phyloP scores from a whole-genome alignment of 2,888 invertebrate genomes.

The Drosophila colorata region DNA sequence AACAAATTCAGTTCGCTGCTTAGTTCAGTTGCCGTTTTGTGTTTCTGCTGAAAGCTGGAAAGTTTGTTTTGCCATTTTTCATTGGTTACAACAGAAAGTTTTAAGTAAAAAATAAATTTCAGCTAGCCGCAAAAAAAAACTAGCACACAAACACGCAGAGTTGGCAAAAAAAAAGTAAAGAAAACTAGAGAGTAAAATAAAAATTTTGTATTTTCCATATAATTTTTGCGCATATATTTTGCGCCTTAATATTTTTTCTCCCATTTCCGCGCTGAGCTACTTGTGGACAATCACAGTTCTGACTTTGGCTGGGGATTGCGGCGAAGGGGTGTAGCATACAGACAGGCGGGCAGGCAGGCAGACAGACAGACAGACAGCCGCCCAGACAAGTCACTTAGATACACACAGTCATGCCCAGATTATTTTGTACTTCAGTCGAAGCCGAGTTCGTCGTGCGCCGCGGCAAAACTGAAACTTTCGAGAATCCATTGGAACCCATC shows the following conservation, averaged over 20 bases:
- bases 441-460: slow-evolving; percentile 19
- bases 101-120: slow-evolving; percentile 80
- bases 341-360: slow-evolving; percentile 2
- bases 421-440: slow-evolving; percentile 46
- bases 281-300: slow-evolving; percentile 12
- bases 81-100: slow-evolving; percentile 79
- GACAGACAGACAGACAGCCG: slow-evolving; percentile 20
- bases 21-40: slow-evolving; percentile 43
- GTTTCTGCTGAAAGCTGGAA: slow-evolving; percentile 68
- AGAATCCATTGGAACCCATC: slow-evolving; percentile 76
- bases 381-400: slow-evolving; percentile 39
- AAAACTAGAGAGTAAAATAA: slow-evolving; percentile 23
- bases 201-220: slow-evolving; percentile 40
- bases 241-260: slow-evolving; percentile 44
- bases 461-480: slow-evolving; percentile 39
- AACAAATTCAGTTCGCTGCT: slow-evolving; percentile 51
- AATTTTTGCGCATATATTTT: slow-evolving; percentile 62
- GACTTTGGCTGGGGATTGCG: slow-evolving; percentile 3
- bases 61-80: slow-evolving; percentile 79
- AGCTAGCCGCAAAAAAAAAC: slow-evolving; percentile 52
- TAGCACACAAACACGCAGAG: slow-evolving; percentile 46
- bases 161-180: slow-evolving; percentile 32
- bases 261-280: slow-evolving; percentile 34
- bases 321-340: slow-evolving; percentile 3
- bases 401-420: slow-evolving; percentile 34